A percentile compares a stretch with the other conserved stretches of the same genome.
Conservation (phyloP, 2,797 vertebrate genomes). For the Malacoctenus gilli region DNA sequence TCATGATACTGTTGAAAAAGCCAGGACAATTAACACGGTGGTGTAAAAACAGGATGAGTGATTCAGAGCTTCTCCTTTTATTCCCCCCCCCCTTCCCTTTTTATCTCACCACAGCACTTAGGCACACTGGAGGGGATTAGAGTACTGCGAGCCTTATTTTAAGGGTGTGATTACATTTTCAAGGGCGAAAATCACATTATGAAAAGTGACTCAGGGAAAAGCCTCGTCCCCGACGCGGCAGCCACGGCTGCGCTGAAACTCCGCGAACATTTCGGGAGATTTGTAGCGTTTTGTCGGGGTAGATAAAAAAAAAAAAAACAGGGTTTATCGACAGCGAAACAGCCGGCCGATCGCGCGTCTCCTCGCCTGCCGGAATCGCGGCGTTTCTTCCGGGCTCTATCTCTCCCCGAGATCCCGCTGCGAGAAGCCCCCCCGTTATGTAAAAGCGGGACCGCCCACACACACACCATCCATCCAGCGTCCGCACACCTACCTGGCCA, state of each 20-base stretch:
- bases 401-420: constrained; percentile 38
- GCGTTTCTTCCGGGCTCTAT: constrained; percentile 43
- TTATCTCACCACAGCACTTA: constrained; percentile 34
- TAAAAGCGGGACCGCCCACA: constrained; percentile 45
- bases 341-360: constrained; percentile 30
- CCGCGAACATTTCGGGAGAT: constrained; percentile 40
- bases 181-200: constrained; percentile 68
- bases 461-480: constrained; percentile 45
- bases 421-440: constrained; percentile 49
- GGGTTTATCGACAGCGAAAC: constrained; percentile 47
- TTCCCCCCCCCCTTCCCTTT: constrained; percentile 22
- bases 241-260: constrained; percentile 8
- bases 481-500: constrained; percentile 24
- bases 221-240: constrained; percentile 29
- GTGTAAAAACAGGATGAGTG: constrained; percentile 39
- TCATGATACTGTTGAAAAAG: constrained; percentile 41
- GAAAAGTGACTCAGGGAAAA: constrained; percentile 57
- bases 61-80: too few relatives aligned
- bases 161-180: constrained; percentile 69
- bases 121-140: constrained; percentile 60
- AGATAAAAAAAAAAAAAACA: too few relatives aligned
- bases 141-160: constrained; percentile 53
- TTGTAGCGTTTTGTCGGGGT: constrained; percentile 55
- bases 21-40: constrained; percentile 53
- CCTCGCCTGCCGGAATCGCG: constrained; percentile 40